Evolutionary conservation across 2,113 vertebrate species (phyloP), one percentile per base, ranked within the genome.

Genomic region (Hippoglossus stenolepis): DNA sequence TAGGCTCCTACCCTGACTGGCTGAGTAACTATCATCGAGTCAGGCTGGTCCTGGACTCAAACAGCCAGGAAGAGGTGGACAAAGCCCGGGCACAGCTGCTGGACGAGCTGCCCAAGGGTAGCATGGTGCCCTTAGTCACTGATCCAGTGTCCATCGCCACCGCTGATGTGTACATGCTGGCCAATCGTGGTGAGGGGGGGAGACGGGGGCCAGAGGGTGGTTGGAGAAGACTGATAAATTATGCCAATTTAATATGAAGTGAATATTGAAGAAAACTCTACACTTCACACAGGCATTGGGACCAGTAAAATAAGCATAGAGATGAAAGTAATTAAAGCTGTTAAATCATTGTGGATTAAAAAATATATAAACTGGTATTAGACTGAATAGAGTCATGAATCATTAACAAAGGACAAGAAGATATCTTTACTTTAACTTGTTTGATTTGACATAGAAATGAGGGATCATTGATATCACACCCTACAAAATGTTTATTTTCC

Each of bases 1-100:
- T 99, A 3, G 98, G 98, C 1, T 99, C 98, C 20, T 99, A 99
- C 86, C 98, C 98, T 0, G 96, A 98, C 88, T 99, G 97, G 97
- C 73, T 92, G 67, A 98, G 93, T 75, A 99, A 99, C 88, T 99
- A 99, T 76, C 95, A 97, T 78, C 93, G 94, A 0, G 97, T 99
- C 72, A 94, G 96, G 84, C 93, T 99, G 88, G 96, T 95, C 0
- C 87, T 99, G 91, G 97, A 99, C 81, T 95, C 97, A 0, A 90
- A 97, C 59, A 96, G 95, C 0, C 89, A 94, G 45, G 87, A 76
- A 4, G 90, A 94, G 5, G 90, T 98, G 90, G 95, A 97, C 66
- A 93, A 93, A 58, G 95, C 96, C 0, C 63, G 91, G 24, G 10
- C 76, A 2, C 96, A 95, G 90, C 89, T 99, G 84, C 66, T 95